phyloP scores from a whole-genome alignment of 2,113 vertebrate species.

The Tamias sibiricus region DNA sequence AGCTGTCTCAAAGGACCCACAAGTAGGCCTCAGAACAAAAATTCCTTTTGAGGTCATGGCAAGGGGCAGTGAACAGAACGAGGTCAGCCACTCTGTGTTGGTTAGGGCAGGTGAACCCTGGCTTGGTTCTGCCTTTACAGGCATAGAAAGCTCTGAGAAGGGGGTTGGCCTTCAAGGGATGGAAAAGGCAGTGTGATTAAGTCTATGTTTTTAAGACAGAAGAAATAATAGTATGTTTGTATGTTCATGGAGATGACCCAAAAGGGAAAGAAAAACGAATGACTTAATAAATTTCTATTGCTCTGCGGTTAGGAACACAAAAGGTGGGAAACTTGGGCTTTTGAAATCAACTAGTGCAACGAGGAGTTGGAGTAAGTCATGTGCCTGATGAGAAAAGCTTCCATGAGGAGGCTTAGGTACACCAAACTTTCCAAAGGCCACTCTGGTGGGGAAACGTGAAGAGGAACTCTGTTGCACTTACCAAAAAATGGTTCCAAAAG shows the following conservation, averaged over 20 bases:
- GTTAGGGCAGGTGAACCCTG: not conserved
- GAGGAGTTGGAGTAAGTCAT: not conserved
- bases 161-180: not conserved
- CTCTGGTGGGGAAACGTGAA: constrained; percentile 66
- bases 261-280: not conserved
- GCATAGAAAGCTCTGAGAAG: not conserved
- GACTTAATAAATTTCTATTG: not conserved
- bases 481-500: constrained; percentile 88
- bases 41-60: not conserved
- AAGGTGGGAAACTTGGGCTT: not conserved
- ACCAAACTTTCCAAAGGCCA: constrained; percentile 65
- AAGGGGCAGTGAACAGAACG: not conserved
- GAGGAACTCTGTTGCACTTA: constrained; percentile 88
- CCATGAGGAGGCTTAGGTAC: not conserved
- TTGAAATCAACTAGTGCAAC: not conserved
- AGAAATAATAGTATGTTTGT: constrained; percentile 21
- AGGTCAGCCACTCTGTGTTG: not conserved
- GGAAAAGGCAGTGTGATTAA: not conserved
- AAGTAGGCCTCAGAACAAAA: not conserved
- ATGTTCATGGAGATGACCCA: not conserved
- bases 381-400: constrained; percentile 14
- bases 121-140: not conserved
- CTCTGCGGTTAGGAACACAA: not conserved
- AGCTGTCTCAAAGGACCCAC: not conserved
- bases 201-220: not conserved